These are phyloP conservation scores for Brachionus rotundiformis DNA, from an alignment of 1,140 invertebrate genomes.

Conservation along the genomic window DNA sequence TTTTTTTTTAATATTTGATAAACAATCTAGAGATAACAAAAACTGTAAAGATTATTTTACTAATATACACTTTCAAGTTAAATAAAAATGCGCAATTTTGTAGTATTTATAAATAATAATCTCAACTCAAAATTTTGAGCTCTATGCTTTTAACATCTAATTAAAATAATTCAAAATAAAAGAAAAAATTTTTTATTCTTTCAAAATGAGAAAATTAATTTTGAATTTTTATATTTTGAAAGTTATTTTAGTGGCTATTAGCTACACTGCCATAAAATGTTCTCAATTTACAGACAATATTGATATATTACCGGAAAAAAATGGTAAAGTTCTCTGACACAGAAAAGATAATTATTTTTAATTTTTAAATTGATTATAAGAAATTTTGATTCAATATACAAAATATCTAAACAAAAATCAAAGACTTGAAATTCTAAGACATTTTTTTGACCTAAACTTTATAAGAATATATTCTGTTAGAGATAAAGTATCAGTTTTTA, in stretches of 20 bases:
- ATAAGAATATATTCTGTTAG: neutral
- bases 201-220: slow-evolving; percentile 5
- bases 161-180: neutral
- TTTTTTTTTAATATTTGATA: no score
- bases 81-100: neutral
- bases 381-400: neutral
- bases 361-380: neutral
- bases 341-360: no score
- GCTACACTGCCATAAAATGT: neutral
- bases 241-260: neutral
- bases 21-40: neutral
- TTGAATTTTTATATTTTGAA: neutral
- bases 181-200: neutral
- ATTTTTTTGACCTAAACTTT: neutral
- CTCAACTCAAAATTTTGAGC: neutral
- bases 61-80: no score
- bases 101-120: neutral
- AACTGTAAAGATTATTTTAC: no score
- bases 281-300: neutral
- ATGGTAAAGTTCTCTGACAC: neutral
- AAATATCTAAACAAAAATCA: neutral
- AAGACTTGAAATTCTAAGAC: neutral
- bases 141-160: neutral
- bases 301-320: neutral
- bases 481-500: neutral